A percentile compares a stretch with the other conserved stretches of the same genome.
Conservation (phyloP, 2,888 invertebrate species). For the Pteria penguin region DNA sequence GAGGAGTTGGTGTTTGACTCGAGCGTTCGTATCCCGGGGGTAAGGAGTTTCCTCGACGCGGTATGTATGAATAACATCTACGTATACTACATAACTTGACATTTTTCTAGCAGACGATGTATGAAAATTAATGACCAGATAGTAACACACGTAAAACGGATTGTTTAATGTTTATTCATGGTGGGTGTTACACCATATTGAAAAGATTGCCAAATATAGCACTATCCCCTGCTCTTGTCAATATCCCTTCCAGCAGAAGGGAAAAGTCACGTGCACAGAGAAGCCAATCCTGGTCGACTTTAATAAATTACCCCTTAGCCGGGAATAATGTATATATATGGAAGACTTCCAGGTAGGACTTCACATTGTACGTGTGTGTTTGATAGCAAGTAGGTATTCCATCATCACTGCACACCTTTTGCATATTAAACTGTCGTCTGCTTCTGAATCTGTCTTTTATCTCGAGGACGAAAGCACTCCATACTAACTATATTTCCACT, state of each 20-base stretch:
- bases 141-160: not conserved
- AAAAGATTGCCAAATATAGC: conserved; percentile 1
- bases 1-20: not conserved
- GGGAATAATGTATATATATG: conserved; percentile 63
- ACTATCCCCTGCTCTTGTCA: not conserved
- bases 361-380: conserved; percentile 29
- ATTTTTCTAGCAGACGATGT: not conserved
- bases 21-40: not conserved
- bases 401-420: not conserved
- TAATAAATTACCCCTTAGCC: conserved; percentile 40
- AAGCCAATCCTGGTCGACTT: conserved; percentile 41
- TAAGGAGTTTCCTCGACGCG: conserved; percentile 15
- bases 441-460: conserved; percentile 5
- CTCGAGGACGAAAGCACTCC: not conserved
- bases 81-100: not conserved
- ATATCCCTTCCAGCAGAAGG: conserved; percentile 1
- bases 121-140: conserved; percentile 15
- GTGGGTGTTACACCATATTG: conserved; percentile 16
- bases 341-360: conserved; percentile 49
- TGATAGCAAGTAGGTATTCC: conserved; percentile 7
- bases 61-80: conserved; percentile 27
- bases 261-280: conserved; percentile 32
- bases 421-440: conserved; percentile 23
- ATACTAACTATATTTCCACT: conserved; percentile 15
- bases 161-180: conserved; percentile 18